phyloP scores from a whole-genome alignment of 2,888 invertebrate species.

The Sacculina carcini region DNA sequence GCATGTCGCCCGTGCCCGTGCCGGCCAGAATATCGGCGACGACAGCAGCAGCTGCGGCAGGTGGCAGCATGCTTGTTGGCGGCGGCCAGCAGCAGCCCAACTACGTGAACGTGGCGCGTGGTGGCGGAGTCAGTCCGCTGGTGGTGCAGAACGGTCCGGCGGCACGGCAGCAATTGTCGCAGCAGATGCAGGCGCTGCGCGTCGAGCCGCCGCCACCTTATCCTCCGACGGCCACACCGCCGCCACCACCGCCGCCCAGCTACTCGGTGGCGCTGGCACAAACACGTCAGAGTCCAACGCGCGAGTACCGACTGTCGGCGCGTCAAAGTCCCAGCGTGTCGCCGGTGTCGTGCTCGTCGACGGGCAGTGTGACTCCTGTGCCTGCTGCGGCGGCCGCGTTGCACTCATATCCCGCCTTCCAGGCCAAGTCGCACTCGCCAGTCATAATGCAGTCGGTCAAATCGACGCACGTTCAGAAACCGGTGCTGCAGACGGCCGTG shows the following conservation, averaged over 20 bases:
- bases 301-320: conserved; percentile 10
- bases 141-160: conserved; percentile 45
- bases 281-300: conserved; percentile 56
- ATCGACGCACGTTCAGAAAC: conserved; percentile 77
- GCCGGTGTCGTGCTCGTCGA: conserved; percentile 13
- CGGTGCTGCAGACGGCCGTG: conserved; percentile 75
- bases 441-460: conserved; percentile 92
- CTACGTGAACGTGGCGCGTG: conserved; percentile 23
- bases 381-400: conserved; percentile 31
- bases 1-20: conserved; percentile 36
- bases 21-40: neutral
- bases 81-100: neutral
- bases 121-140: conserved; percentile 40
- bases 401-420: conserved; percentile 57
- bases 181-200: conserved; percentile 63
- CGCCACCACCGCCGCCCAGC: conserved; percentile 45
- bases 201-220: conserved; percentile 36
- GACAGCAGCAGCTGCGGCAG: neutral
- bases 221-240: conserved; percentile 31
- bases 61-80: neutral
- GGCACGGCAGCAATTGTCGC: conserved; percentile 57
- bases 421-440: conserved; percentile 67
- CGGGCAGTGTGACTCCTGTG: conserved; percentile 13
- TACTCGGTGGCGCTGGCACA: conserved; percentile 65
- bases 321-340: conserved; percentile 9